Evolutionary conservation across 2,797 vertebrate species (phyloP).

Genomic region (Sebastes matsubarae): DNA sequence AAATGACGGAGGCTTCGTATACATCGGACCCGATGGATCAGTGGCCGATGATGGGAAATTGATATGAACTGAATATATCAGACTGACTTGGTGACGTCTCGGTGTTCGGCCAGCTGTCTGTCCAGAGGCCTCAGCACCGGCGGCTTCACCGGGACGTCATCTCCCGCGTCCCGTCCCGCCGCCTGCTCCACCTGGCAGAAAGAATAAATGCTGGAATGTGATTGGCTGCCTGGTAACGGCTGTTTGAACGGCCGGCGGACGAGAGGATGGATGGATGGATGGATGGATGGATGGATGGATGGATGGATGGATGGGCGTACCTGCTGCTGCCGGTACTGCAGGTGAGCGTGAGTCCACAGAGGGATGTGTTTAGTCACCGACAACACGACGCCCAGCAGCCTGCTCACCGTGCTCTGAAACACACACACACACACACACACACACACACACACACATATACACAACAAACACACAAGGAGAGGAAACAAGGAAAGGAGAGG

Average conservation of each 20-base stretch:
- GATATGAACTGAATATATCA: too few species aligned
- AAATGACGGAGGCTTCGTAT: too few species aligned
- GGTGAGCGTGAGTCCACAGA: constrained; percentile 82
- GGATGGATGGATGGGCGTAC: constrained; percentile 51
- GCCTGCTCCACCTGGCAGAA: constrained; percentile 81
- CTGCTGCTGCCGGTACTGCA: constrained; percentile 85
- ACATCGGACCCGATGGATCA: too few species aligned
- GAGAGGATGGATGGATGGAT: too few species aligned
- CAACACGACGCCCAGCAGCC: constrained; percentile 77
- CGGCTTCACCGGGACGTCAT: constrained; percentile 79
- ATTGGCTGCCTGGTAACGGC: constrained; percentile 5
- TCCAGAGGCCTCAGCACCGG: constrained; percentile 80
- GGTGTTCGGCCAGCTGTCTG: constrained; percentile 85
- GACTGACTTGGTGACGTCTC: constrained; percentile 84
- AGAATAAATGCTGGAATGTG: not conserved
- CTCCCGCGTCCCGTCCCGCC: constrained; percentile 73
- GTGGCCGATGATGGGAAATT: too few species aligned
- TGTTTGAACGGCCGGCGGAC: not conserved
- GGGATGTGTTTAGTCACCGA: constrained; percentile 83
- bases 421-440: not conserved
- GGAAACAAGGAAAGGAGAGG: too few species aligned
- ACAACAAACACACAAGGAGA: too few species aligned
- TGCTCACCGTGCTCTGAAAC: constrained; percentile 82
- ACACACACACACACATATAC: too few species aligned
- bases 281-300: too few species aligned